Evolutionary conservation across 2,113 vertebrate genomes (phyloP).

Genomic region (Oxygymnocypris stewartii): DNA sequence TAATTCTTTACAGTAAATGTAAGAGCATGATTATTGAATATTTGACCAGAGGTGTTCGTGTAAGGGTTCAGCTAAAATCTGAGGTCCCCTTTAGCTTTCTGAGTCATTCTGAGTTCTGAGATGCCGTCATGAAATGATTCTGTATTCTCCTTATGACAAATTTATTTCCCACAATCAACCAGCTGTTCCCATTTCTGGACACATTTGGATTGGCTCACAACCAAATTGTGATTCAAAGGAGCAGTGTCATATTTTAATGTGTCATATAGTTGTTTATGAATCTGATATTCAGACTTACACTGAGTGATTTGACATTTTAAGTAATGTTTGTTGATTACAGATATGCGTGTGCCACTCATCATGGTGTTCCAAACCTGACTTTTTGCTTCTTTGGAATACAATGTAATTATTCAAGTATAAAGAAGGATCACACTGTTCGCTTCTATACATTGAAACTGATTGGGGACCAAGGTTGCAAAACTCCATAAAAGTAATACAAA

Average conservation of each 20-base stretch:
- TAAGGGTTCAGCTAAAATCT: background rate
- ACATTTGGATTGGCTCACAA: conserved; percentile 13
- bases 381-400: background rate
- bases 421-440: background rate
- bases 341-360: background rate
- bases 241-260: background rate
- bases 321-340: background rate
- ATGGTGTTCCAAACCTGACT: background rate
- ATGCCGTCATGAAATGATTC: background rate
- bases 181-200: background rate
- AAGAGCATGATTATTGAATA: background rate
- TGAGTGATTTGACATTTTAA: background rate
- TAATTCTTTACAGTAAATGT: background rate
- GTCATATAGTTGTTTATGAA: background rate
- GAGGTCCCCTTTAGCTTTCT: background rate
- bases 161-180: background rate
- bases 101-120: background rate
- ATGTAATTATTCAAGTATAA: background rate
- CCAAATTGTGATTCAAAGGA: background rate
- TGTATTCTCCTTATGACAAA: background rate
- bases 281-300: background rate
- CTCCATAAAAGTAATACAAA: background rate
- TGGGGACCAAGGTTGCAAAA: background rate
- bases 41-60: background rate
- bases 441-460: background rate